Conservation (phyloP, 2,888 invertebrate genomes). For the Zelleria hepariella region DNA sequence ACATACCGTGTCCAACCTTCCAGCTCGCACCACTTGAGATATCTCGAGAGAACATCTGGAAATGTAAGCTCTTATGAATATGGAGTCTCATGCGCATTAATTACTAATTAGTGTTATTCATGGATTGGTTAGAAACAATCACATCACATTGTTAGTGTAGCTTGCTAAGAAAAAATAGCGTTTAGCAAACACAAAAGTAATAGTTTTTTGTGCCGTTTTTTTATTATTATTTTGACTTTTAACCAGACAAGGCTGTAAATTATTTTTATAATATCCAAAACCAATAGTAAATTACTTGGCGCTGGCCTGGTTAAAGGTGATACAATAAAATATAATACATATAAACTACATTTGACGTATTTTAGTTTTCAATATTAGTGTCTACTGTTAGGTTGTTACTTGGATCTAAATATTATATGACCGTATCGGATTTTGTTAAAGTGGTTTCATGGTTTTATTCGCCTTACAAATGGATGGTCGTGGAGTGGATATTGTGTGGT, state of each 20-base stretch:
- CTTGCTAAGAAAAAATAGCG: background rate
- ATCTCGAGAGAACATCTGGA: constrained; percentile 61
- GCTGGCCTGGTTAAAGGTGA: too few relatives aligned
- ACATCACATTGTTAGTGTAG: background rate
- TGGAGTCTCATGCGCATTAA: too few relatives aligned
- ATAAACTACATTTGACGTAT: too few relatives aligned
- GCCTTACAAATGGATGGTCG: background rate
- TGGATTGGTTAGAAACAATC: background rate
- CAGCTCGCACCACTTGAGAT: constrained; percentile 58
- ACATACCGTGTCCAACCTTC: constrained; percentile 57
- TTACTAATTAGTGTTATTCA: background rate
- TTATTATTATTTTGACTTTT: background rate
- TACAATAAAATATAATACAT: too few relatives aligned
- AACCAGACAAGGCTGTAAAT: too few relatives aligned
- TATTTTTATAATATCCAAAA: too few relatives aligned
- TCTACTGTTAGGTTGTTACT: background rate
- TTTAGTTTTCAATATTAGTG: background rate
- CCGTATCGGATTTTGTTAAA: background rate
- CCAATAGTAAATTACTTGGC: too few relatives aligned
- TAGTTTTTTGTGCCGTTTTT: background rate
- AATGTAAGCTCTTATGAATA: too few relatives aligned
- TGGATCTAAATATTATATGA: too few relatives aligned
- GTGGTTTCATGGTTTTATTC: background rate
- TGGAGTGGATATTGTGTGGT: background rate
- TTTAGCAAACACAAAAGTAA: background rate